Evolutionary conservation across 2,113 vertebrate genomes (phyloP).

Genomic region (Eurystomus gularis): DNA sequence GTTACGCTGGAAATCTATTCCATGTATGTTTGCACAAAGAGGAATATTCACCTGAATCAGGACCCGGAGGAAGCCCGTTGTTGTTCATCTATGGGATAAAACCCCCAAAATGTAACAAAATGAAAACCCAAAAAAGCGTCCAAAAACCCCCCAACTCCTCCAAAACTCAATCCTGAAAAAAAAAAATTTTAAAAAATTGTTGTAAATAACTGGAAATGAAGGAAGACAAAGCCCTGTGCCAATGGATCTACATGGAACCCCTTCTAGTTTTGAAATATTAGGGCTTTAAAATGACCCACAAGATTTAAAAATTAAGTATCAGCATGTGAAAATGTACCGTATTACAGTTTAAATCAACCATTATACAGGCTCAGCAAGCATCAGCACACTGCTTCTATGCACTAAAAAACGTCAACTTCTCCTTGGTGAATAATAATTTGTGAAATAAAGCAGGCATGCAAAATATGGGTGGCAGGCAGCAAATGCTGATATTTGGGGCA

Average conservation of each 20-base stretch:
- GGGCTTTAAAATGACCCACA: constrained; percentile 60
- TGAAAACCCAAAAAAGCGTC: background rate
- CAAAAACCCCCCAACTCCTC: background rate
- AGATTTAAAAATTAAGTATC: constrained; percentile 58
- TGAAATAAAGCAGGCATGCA: constrained; percentile 51
- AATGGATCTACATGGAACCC: background rate
- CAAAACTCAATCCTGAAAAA: background rate
- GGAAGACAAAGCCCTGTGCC: background rate
- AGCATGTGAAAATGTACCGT: constrained; percentile 25
- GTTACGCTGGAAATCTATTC: background rate
- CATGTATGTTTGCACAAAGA: background rate
- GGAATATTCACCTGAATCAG: background rate
- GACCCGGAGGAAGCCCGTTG: background rate
- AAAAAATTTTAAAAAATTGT: background rate
- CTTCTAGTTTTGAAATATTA: constrained; percentile 13
- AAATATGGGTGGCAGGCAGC: constrained; percentile 60
- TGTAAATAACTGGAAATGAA: background rate
- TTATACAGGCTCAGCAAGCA: constrained; percentile 67
- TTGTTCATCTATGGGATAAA: background rate
- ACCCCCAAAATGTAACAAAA: background rate
- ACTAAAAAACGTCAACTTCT: constrained; percentile 36
- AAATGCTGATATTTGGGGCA: constrained; percentile 45
- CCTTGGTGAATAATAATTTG: constrained; percentile 55
- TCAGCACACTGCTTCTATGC: constrained; percentile 1
- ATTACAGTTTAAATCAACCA: constrained; percentile 62